These are phyloP conservation scores for Oxystoma pomonae DNA, from an alignment of 2,888 invertebrate genomes.

Conservation along the genomic window DNA sequence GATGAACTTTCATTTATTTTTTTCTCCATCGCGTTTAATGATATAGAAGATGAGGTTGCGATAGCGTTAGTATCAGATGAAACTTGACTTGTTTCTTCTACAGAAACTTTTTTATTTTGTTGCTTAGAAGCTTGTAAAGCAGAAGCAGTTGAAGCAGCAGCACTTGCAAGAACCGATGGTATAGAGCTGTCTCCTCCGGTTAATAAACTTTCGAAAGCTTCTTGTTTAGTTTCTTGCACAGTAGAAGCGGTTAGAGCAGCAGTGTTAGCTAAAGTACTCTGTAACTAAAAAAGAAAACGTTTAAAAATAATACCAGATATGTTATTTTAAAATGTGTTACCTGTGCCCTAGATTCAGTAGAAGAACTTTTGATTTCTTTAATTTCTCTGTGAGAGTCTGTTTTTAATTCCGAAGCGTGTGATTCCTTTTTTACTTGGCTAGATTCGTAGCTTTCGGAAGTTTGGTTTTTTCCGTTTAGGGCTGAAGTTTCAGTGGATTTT, in stretches of 20 bases:
- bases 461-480: constrained; percentile 23
- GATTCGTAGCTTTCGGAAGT: constrained; percentile 21
- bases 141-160: background rate
- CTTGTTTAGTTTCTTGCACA: background rate
- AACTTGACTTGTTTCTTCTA: too few relatives aligned
- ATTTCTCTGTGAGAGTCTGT: constrained; percentile 23
- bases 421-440: constrained; percentile 23
- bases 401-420: constrained; percentile 20
- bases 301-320: too few relatives aligned
- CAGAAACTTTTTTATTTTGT: too few relatives aligned
- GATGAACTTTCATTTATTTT: background rate
- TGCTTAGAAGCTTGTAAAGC: background rate
- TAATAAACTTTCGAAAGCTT: too few relatives aligned
- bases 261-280: background rate
- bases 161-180: background rate
- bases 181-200: too few relatives aligned
- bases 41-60: background rate
- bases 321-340: too few relatives aligned
- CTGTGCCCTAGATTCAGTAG: constrained; percentile 13
- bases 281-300: background rate
- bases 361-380: constrained; percentile 17
- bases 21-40: background rate
- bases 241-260: background rate
- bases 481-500: constrained; percentile 24
- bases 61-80: constrained; percentile 2